These are phyloP conservation scores for Drosophila trapezifrons DNA, from an alignment of 1,140 invertebrate species.

Conservation along the genomic window DNA sequence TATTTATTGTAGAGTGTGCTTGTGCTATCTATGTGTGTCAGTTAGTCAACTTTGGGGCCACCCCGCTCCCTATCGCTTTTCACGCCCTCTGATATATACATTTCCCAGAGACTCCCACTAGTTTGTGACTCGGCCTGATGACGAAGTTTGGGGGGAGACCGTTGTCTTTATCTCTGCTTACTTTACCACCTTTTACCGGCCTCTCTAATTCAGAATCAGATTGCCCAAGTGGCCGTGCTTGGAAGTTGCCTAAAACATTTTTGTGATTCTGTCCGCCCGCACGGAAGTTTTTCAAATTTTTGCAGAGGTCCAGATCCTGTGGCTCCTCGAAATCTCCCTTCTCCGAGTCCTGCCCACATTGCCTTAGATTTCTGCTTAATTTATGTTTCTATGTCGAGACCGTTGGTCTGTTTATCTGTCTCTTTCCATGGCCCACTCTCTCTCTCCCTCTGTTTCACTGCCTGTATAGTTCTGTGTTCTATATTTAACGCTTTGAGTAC, in stretches of 20 bases:
- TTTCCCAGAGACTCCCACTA: constrained; percentile 3
- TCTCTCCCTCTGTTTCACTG: not conserved
- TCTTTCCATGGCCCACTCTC: constrained; percentile 7
- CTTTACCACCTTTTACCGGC: constrained; percentile 29
- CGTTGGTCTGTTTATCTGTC: constrained; percentile 59
- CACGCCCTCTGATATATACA: constrained; percentile 39
- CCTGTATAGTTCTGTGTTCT: constrained; percentile 3
- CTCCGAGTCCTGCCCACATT: constrained; percentile 11
- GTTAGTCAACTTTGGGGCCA: constrained; percentile 47
- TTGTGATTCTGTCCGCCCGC: constrained; percentile 36
- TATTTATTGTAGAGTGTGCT: constrained; percentile 17
- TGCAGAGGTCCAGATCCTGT: constrained; percentile 17
- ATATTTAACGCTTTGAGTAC: constrained; percentile 17
- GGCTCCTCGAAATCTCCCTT: constrained; percentile 12
- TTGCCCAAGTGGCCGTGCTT: constrained; percentile 35
- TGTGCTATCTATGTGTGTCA: constrained; percentile 69
- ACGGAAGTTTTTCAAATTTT: constrained; percentile 62
- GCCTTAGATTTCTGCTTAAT: constrained; percentile 69
- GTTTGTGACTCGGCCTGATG: constrained; percentile 27
- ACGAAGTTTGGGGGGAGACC: constrained; percentile 8
- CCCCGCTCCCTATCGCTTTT: constrained; percentile 6
- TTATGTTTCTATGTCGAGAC: constrained; percentile 69
- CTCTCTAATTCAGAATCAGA: constrained; percentile 38
- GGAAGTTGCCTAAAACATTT: constrained; percentile 70
- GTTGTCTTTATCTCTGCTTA: constrained; percentile 40